Conservation (phyloP, 2,888 invertebrate genomes). For the Limnephilus lunatus region DNA sequence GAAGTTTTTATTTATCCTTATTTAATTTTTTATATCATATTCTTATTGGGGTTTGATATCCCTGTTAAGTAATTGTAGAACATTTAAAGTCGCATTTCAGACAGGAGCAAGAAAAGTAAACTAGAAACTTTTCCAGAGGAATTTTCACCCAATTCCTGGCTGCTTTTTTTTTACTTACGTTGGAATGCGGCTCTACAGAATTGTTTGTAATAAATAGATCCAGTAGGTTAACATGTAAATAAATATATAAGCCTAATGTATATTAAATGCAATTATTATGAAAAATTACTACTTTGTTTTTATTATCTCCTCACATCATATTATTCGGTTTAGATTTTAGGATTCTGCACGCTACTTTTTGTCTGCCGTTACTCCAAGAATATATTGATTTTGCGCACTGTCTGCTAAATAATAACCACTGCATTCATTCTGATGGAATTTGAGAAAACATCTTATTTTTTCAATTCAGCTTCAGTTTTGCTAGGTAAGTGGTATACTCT, state of each 20-base stretch:
- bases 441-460: neutral
- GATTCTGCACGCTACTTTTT: neutral
- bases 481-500: neutral
- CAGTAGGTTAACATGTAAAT: slow-evolving; percentile 41
- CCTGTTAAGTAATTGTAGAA: slow-evolving; percentile 32
- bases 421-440: neutral
- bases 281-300: neutral
- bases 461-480: neutral
- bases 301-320: neutral
- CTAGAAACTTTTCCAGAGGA: neutral
- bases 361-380: neutral
- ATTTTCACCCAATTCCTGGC: neutral
- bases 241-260: slow-evolving; percentile 47
- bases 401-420: neutral
- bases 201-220: slow-evolving; percentile 35
- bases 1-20: slow-evolving; percentile 37
- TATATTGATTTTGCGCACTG: neutral
- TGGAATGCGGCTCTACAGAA: neutral
- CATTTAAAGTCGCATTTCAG: slow-evolving; percentile 24
- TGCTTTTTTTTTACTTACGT: neutral
- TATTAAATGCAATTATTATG: slow-evolving; percentile 39
- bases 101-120: neutral
- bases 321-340: neutral
- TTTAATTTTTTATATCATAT: slow-evolving; percentile 38
- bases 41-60: slow-evolving; percentile 45